Evolutionary conservation across 2,888 invertebrate genomes (phyloP).

Genomic region (Bimastos eiseni): DNA sequence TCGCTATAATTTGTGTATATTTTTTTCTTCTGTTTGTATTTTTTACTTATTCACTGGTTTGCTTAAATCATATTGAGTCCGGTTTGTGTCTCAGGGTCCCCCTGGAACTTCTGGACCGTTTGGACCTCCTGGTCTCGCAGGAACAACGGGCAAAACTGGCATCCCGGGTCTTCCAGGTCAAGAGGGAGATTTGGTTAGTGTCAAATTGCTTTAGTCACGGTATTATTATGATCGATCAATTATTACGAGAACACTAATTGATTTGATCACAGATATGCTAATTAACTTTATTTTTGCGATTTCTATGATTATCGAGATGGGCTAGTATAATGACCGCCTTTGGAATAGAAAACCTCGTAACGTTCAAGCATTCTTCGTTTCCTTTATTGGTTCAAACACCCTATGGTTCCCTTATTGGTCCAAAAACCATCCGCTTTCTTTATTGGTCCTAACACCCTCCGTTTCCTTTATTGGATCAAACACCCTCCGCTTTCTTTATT

Average conservation of each 20-base stretch:
- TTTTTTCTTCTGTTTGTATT: too few relatives aligned
- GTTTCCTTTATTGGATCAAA: too few relatives aligned
- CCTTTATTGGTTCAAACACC: too few relatives aligned
- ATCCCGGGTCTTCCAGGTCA: constrained; percentile 66
- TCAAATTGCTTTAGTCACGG: background rate
- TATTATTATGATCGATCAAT: background rate
- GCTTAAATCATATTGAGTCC: background rate
- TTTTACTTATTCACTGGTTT: background rate
- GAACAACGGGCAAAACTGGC: constrained; percentile 63
- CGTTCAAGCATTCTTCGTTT: too few relatives aligned
- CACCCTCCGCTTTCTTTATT: too few relatives aligned
- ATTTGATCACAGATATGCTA: background rate
- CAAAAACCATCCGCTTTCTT: too few relatives aligned
- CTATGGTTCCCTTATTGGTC: too few relatives aligned
- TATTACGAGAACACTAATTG: background rate
- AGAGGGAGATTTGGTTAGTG: constrained; percentile 61
- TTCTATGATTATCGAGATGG: background rate
- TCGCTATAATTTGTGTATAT: too few relatives aligned
- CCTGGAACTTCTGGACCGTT: constrained; percentile 64
- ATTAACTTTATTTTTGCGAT: background rate
- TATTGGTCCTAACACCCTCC: too few relatives aligned
- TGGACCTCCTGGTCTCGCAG: constrained; percentile 73
- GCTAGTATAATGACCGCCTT: too few relatives aligned
- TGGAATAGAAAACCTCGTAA: too few relatives aligned
- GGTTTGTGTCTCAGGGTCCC: constrained; percentile 50